phyloP scores from a whole-genome alignment of 2,888 invertebrate genomes.

The Acanthoscelides obtectus region DNA sequence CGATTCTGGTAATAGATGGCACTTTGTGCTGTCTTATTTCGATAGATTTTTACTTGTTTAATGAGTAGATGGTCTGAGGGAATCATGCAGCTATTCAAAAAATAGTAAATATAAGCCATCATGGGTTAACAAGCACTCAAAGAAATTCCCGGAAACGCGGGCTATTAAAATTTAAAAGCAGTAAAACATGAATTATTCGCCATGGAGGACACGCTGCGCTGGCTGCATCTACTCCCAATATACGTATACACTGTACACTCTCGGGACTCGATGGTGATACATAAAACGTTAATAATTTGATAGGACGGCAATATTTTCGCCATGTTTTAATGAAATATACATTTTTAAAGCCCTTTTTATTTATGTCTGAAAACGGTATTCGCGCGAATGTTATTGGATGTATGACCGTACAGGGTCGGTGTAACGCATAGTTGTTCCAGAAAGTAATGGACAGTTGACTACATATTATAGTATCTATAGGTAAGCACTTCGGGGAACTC shows the following conservation, averaged over 20 bases:
- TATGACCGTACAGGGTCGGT: background rate
- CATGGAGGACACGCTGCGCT: background rate
- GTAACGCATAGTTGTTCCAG: background rate
- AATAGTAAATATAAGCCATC: background rate
- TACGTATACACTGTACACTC: background rate
- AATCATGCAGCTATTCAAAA: background rate
- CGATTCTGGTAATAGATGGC: no score
- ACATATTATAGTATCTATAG: no score
- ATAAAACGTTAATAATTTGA: background rate
- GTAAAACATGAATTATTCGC: background rate
- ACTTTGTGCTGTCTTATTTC: no score
- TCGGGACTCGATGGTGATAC: background rate
- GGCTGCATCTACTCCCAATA: background rate
- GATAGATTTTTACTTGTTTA: no score
- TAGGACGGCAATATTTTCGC: background rate
- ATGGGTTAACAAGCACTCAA: background rate
- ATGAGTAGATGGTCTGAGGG: no score
- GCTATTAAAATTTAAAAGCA: background rate
- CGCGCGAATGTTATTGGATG: background rate
- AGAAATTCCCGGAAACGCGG: background rate
- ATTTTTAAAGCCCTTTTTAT: background rate
- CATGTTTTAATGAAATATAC: background rate
- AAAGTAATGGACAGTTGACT: no score
- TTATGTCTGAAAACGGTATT: background rate
- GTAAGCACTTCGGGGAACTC: no score